These are phyloP conservation scores for Galendromus occidentalis DNA, from an alignment of 1,140 invertebrate species.

Conservation along the genomic window DNA sequence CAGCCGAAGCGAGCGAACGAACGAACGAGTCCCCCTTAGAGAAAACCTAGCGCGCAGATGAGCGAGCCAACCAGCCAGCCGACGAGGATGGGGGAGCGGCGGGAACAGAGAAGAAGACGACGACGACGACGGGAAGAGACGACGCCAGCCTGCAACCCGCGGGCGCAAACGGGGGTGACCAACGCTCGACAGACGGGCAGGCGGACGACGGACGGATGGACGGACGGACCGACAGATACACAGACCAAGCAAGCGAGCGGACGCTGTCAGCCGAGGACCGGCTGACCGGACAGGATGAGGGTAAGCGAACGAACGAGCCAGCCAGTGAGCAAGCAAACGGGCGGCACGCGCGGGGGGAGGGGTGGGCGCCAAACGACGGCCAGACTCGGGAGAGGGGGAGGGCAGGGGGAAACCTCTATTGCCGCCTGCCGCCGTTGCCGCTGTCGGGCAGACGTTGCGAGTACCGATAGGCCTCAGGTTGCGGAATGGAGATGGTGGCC, in stretches of 20 bases:
- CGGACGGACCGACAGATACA: not conserved
- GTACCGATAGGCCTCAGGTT: no score
- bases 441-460: no score
- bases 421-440: no score
- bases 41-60: no score
- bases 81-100: not conserved
- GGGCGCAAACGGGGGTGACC: not conserved
- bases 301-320: not conserved
- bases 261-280: not conserved
- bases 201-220: not conserved
- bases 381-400: not conserved
- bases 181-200: not conserved
- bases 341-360: not conserved
- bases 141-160: not conserved
- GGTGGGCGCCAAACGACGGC: not conserved
- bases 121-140: conserved; percentile 2
- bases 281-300: no score
- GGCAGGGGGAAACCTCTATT: no score
- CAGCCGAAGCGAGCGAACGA: not conserved
- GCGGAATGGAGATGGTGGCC: no score
- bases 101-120: conserved; percentile 2
- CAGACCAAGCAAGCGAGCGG: not conserved
- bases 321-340: not conserved
- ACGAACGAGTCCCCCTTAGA: not conserved
- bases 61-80: no score